phyloP scores from a whole-genome alignment of 2,888 invertebrate species.

The Chironomus tentans region DNA sequence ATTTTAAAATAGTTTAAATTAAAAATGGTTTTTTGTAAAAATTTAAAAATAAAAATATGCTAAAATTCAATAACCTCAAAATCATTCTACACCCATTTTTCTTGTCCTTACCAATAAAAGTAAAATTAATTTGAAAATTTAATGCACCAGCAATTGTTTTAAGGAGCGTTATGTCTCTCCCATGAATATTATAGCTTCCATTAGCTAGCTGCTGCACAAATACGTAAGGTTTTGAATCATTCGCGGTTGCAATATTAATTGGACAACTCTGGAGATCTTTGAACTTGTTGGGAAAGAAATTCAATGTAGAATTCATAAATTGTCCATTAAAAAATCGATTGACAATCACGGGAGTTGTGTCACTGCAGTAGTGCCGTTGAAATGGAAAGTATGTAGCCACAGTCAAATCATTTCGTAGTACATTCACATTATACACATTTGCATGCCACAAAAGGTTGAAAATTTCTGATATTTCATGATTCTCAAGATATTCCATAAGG shows the following conservation, averaged over 20 bases:
- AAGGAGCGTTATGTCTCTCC: neutral
- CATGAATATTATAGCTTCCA: neutral
- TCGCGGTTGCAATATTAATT: neutral
- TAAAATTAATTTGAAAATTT: neutral
- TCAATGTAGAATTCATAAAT: neutral
- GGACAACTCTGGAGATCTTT: neutral
- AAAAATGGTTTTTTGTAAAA: no score
- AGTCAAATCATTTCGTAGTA: neutral
- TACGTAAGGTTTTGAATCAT: neutral
- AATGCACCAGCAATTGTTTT: neutral
- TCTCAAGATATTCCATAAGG: neutral
- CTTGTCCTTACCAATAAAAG: neutral
- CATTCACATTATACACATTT: constrained; percentile 8
- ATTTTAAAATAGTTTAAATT: no score
- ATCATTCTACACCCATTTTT: no score
- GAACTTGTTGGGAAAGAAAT: neutral
- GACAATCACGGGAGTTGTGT: neutral
- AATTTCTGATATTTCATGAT: neutral
- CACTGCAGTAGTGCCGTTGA: neutral
- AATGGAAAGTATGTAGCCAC: constrained; percentile 10
- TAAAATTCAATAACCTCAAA: no score
- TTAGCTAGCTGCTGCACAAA: neutral
- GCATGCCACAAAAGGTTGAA: constrained; percentile 1
- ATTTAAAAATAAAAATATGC: no score
- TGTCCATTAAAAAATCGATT: constrained; percentile 4